These are phyloP conservation scores for Polypedilum pembai DNA, from an alignment of 1,140 invertebrate species.

Conservation along the genomic window DNA sequence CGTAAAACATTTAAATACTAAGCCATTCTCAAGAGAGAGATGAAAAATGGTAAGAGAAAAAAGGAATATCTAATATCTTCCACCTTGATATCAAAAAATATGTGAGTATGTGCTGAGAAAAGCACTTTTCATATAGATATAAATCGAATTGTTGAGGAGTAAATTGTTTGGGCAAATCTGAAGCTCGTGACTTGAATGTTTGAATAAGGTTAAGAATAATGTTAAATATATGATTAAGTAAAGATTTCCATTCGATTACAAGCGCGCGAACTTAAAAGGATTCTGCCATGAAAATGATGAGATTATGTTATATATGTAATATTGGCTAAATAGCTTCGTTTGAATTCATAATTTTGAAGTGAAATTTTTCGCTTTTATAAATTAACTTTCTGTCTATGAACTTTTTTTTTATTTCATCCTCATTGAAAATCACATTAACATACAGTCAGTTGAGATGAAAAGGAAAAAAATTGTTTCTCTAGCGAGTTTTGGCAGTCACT, in stretches of 20 bases:
- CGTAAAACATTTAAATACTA: conserved; percentile 19
- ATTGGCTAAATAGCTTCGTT: background rate
- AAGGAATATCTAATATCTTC: background rate
- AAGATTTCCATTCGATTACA: background rate
- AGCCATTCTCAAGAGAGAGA: background rate
- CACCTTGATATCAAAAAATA: background rate
- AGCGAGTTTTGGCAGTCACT: conserved; percentile 4
- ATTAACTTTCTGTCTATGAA: background rate
- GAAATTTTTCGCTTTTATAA: background rate
- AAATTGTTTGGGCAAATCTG: conserved; percentile 4
- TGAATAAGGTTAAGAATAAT: background rate
- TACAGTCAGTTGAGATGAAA: conserved; percentile 21
- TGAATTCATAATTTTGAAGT: conserved; percentile 3
- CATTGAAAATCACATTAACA: background rate
- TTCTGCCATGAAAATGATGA: background rate
- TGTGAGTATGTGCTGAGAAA: background rate
- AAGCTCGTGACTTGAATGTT: background rate
- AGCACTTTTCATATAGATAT: background rate
- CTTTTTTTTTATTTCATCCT: background rate
- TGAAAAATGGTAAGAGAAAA: background rate
- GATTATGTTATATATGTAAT: background rate
- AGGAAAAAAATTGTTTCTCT: background rate
- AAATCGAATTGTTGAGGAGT: conserved; percentile 6
- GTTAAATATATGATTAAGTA: background rate
- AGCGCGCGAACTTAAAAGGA: conserved; percentile 5